phyloP scores from a whole-genome alignment of 2,888 invertebrate species.

The Latrodectus hesperus region DNA sequence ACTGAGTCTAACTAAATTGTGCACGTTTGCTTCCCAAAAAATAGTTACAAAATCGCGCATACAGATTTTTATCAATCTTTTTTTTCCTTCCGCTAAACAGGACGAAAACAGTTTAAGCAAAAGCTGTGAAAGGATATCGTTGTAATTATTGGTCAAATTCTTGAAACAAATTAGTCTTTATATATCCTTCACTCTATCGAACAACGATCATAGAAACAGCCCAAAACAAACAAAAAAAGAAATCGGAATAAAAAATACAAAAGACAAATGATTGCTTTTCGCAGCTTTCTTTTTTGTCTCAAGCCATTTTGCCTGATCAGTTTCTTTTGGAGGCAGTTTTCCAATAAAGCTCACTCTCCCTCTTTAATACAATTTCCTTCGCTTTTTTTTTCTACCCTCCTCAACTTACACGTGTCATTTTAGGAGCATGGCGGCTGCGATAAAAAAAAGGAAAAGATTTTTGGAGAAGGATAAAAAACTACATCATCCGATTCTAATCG shows the following conservation, averaged over 20 bases:
- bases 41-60: no score
- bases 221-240: background rate
- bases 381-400: slow-evolving; percentile 1
- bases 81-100: background rate
- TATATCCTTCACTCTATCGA: slow-evolving; percentile 11
- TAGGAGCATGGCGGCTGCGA: slow-evolving; percentile 29
- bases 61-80: no score
- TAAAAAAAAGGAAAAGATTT: slow-evolving; percentile 19
- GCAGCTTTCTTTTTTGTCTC: background rate
- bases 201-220: background rate
- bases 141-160: slow-evolving; percentile 37
- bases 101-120: background rate
- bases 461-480: slow-evolving; percentile 13
- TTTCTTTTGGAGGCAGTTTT: slow-evolving; percentile 47
- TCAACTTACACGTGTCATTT: slow-evolving; percentile 53
- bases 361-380: background rate
- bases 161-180: slow-evolving; percentile 44
- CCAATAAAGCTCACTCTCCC: slow-evolving; percentile 40
- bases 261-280: slow-evolving; percentile 43
- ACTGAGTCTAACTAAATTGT: no score
- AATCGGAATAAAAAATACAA: background rate
- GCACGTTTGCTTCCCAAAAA: no score
- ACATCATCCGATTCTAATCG: slow-evolving; percentile 27
- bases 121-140: background rate
- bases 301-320: slow-evolving; percentile 26